phyloP scores from a whole-genome alignment of 2,797 vertebrate species.

The Cygnus olor region DNA sequence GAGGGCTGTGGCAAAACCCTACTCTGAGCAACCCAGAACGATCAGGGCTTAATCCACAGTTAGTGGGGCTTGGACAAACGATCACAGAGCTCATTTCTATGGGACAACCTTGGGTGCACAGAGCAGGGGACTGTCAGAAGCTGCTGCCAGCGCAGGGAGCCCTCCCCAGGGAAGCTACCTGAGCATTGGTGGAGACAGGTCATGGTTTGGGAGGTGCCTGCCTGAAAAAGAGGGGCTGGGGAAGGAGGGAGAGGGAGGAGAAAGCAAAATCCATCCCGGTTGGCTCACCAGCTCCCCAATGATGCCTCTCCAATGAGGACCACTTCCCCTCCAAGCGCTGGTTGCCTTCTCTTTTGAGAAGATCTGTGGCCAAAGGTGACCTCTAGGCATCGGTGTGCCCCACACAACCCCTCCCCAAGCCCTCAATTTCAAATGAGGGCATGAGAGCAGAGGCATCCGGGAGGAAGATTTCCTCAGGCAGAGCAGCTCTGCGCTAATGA shows the following conservation, averaged over 20 bases:
- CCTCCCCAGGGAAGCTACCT: neutral
- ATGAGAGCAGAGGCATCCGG: neutral
- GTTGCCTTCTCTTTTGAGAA: neutral
- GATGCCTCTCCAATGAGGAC: neutral
- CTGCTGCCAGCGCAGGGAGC: neutral
- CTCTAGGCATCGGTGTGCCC: neutral
- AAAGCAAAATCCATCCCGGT: neutral
- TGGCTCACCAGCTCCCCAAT: neutral
- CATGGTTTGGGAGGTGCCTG: neutral
- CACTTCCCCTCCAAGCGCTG: neutral
- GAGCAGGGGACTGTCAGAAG: neutral
- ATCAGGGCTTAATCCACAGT: neutral
- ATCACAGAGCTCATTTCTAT: neutral
- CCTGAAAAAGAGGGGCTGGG: neutral
- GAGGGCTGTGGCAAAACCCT: neutral
- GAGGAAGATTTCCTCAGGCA: constrained; percentile 33
- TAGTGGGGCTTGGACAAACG: neutral
- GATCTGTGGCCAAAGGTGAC: neutral
- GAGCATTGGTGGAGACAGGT: neutral
- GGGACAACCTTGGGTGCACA: neutral
- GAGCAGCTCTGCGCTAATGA: constrained; percentile 14
- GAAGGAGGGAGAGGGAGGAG: neutral
- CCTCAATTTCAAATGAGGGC: neutral
- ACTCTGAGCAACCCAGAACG: neutral
- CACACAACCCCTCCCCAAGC: neutral